Base-by-base conservation (phyloP, 2,888 invertebrate genomes). In the Hypolimnas misippus region DNA sequence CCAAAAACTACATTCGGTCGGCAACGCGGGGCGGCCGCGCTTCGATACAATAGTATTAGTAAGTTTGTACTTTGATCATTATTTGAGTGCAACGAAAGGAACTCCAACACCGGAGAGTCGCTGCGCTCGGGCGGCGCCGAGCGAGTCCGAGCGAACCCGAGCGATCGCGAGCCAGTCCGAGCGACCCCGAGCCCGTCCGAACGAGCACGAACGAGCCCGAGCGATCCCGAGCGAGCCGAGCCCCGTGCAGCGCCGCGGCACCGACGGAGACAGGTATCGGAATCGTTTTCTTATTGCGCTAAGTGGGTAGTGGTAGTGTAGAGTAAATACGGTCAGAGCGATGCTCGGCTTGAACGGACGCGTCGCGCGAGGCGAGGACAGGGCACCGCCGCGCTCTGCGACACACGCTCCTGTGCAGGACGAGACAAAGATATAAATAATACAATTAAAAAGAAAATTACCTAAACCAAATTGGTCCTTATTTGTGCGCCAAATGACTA, bases 61-160 rank as follows among this genome's bases (percentile, higher is more conserved):
- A 71, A 77, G 74, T 83, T 83, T 83, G 83, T 83, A 81, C 81
- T 81, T 80, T 76, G 75, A 75, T 77, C 75, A 75, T 76, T 76
- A 75, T 73, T 75, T 70, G 73, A 77, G 77, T 76, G 78, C 76
- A 66, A 67, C 63, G 60, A 71, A 71, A 76, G 75, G 73, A 73
- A 76, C 73, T 72, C 70, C 68, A 67, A 68, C 71, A 66, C 71
- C 67, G 73, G 70, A 66, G 73, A 70, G 71, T 62, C 62, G 63
- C 46, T 44, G 50, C 55, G 65, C 59, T 21, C 59, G 50, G 60
- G 42, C 51, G 46, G 56, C 61, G 57, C 66, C 59, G 61, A 61
- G 51, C 44, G 44, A 12, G n/a, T 21, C 44, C 19, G 44, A 38
- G n/a, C 35, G 35, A 12, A 25, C 25, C 25, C 25, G 25, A 25